Conservation (phyloP, 1,140 invertebrate genomes). For the Colletes gigas region DNA sequence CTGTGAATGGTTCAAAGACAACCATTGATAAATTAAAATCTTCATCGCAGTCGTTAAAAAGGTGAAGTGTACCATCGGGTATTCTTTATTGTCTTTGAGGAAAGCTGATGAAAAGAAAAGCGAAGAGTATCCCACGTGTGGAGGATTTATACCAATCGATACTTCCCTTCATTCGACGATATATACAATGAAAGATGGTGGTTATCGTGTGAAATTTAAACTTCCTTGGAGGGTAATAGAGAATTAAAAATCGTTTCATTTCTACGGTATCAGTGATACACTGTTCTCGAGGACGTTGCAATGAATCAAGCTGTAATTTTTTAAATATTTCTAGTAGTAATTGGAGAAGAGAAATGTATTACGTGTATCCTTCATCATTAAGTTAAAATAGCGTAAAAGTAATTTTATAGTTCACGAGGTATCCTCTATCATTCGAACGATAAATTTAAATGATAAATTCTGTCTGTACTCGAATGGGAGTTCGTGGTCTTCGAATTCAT, state of each 20-base stretch:
- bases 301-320: too few species aligned
- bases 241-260: constrained; percentile 13
- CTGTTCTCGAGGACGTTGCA: neutral
- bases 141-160: constrained; percentile 9
- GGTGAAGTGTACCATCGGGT: neutral
- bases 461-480: too few species aligned
- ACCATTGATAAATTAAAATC: neutral
- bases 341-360: too few species aligned
- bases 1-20: neutral
- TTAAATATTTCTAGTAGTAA: too few species aligned
- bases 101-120: neutral
- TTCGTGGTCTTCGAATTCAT: neutral
- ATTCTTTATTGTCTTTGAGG: neutral
- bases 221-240: neutral
- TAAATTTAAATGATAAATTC: neutral
- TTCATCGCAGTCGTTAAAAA: neutral
- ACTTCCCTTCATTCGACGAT: neutral
- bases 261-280: neutral
- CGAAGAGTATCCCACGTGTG: neutral
- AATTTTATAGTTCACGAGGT: too few species aligned
- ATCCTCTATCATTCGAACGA: too few species aligned
- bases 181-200: constrained; percentile 1
- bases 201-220: neutral
- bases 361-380: too few species aligned
- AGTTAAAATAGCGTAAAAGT: too few species aligned